Percentiles rank a stretch among this genome's conserved stretches.
Evolutionary conservation across 2,113 vertebrate species (phyloP).

Genomic region (Parus major): DNA sequence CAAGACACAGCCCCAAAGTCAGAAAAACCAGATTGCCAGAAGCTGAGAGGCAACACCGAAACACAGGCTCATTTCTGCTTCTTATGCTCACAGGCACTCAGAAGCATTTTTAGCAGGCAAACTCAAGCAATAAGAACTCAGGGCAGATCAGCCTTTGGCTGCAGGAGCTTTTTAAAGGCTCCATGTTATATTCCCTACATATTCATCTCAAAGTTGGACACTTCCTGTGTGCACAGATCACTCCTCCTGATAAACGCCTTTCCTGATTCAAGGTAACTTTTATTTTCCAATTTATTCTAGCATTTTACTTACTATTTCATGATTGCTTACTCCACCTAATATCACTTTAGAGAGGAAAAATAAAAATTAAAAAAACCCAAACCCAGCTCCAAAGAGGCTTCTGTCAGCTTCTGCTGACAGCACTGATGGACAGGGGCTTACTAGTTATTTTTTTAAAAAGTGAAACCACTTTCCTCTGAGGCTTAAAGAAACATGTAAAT

Average conservation of each 20-base stretch:
- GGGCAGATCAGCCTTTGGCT: not conserved
- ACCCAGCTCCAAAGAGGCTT: not conserved
- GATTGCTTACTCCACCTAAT: not conserved
- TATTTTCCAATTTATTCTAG: not conserved
- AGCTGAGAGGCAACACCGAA: not conserved
- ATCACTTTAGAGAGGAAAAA: not conserved
- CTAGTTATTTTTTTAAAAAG: not conserved
- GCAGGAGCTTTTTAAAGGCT: not conserved
- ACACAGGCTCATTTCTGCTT: not conserved
- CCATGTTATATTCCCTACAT: not conserved
- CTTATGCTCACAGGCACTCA: not conserved
- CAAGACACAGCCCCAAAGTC: not conserved
- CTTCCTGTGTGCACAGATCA: not conserved
- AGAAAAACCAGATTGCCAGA: not conserved
- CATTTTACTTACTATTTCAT: not conserved
- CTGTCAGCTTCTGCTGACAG: not conserved
- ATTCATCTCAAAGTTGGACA: not conserved
- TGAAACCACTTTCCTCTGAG: conserved; percentile 9
- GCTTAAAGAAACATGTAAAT: conserved; percentile 38
- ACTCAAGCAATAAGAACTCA: not conserved
- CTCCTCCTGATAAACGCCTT: not conserved
- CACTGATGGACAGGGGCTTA: not conserved
- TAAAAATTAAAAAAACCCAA: not conserved
- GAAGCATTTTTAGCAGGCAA: not conserved
- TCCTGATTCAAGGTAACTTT: not conserved